A percentile compares a stretch with the other conserved stretches of the same genome.
Conservation (phyloP, 2,113 vertebrate species). For the Morphnarchus princeps region DNA sequence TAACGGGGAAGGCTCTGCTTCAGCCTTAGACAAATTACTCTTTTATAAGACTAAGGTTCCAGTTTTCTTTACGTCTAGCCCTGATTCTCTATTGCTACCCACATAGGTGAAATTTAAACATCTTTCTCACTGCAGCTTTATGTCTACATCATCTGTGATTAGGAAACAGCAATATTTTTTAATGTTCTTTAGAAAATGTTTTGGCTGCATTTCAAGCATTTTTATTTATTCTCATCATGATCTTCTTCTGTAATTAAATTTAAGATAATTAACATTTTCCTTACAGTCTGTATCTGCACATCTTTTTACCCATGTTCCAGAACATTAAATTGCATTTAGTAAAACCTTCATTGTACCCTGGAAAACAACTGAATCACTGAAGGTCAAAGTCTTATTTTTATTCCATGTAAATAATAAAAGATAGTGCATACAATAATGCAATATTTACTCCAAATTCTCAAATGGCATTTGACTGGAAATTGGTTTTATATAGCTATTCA, state of each 20-base stretch:
- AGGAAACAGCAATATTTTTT: conserved; percentile 72
- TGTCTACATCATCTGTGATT: conserved; percentile 52
- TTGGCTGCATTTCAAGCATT: conserved; percentile 71
- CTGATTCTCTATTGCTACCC: background rate
- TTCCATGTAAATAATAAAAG: conserved; percentile 44
- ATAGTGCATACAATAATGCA: background rate
- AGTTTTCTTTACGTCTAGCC: background rate
- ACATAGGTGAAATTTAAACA: background rate
- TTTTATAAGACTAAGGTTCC: background rate
- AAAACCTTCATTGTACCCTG: conserved; percentile 13
- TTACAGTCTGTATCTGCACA: conserved; percentile 59
- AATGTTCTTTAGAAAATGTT: conserved; percentile 67
- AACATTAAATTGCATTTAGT: conserved; percentile 67
- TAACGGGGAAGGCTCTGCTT: background rate
- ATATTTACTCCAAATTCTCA: conserved; percentile 42
- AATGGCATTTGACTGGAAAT: conserved; percentile 27
- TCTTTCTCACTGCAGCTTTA: conserved; percentile 20
- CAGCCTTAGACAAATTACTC: background rate
- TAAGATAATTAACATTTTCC: conserved; percentile 75
- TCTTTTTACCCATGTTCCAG: conserved; percentile 63
- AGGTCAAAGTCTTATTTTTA: conserved; percentile 60
- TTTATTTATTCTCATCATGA: conserved; percentile 72
- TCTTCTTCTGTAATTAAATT: conserved; percentile 77
- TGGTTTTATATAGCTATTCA: background rate
- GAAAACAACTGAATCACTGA: conserved; percentile 33